Evolutionary conservation across 2,888 invertebrate species (phyloP).

Genomic region (Miltochrista miniata): DNA sequence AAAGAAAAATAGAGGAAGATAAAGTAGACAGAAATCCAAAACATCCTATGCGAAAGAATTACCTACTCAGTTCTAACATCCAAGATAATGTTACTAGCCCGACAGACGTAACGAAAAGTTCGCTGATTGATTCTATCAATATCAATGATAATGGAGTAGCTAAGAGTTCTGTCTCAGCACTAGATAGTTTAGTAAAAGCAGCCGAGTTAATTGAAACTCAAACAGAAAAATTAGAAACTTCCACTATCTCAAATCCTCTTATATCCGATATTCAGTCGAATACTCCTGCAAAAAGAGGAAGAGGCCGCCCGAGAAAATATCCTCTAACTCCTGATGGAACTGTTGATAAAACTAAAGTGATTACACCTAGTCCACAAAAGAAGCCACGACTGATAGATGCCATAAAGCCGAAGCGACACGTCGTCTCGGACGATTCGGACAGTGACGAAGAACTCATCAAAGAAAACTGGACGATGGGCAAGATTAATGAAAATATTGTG

Average conservation of each 20-base stretch:
- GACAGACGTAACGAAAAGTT: constrained; percentile 38
- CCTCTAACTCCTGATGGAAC: constrained; percentile 58
- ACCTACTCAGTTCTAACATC: constrained; percentile 55
- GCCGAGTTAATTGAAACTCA: constrained; percentile 75
- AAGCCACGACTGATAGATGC: constrained; percentile 64
- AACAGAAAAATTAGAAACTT: constrained; percentile 50
- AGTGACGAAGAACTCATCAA: constrained; percentile 61
- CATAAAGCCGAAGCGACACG: constrained; percentile 44
- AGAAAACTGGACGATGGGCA: constrained; percentile 82
- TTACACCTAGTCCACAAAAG: constrained; percentile 58
- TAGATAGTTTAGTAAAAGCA: constrained; percentile 76
- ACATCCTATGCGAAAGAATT: constrained; percentile 69
- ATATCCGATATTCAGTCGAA: constrained; percentile 42
- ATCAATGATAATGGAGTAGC: constrained; percentile 42
- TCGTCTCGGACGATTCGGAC: constrained; percentile 51
- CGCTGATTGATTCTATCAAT: constrained; percentile 43
- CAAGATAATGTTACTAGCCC: constrained; percentile 20
- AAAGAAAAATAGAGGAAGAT: constrained; percentile 63
- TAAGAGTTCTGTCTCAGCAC: constrained; percentile 64
- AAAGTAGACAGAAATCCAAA: constrained; percentile 58
- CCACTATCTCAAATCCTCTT: constrained; percentile 25
- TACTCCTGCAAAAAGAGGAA: constrained; percentile 70
- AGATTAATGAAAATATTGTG: constrained; percentile 78
- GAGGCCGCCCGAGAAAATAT: constrained; percentile 76
- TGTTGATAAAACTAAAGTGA: constrained; percentile 43